Conservation (phyloP, 2,888 invertebrate species). For the Maniola hyperantus region DNA sequence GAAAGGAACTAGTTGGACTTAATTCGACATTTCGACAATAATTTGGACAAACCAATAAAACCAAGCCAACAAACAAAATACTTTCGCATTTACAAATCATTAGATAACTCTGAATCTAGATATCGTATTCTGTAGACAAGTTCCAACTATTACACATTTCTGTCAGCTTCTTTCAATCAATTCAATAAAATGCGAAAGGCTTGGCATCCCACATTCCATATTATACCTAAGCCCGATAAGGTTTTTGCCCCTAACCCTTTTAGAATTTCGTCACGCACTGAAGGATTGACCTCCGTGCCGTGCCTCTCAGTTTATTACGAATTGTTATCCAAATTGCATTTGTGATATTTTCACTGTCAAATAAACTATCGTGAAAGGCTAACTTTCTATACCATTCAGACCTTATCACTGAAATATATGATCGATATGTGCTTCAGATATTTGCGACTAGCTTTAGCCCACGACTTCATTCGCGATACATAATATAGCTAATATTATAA, state of each 20-base stretch:
- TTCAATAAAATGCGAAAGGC: neutral
- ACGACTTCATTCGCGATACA: too few relatives aligned
- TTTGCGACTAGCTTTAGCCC: too few relatives aligned
- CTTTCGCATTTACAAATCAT: too few relatives aligned
- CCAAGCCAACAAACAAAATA: too few relatives aligned
- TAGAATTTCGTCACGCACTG: slow-evolving; percentile 8
- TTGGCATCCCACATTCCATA: slow-evolving; percentile 1
- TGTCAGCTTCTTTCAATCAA: slow-evolving; percentile 10
- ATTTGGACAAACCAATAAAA: too few relatives aligned
- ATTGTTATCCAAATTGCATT: neutral
- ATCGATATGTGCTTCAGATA: too few relatives aligned
- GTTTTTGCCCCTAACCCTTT: slow-evolving; percentile 10
- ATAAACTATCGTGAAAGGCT: neutral
- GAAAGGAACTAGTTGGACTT: too few relatives aligned
- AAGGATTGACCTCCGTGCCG: slow-evolving; percentile 7
- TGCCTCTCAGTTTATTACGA: slow-evolving; percentile 4
- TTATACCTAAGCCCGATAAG: neutral
- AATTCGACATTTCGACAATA: too few relatives aligned
- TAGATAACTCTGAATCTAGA: neutral
- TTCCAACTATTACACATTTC: slow-evolving; percentile 1
- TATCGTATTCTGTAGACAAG: neutral
- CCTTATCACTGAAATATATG: too few relatives aligned
- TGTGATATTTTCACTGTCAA: neutral
- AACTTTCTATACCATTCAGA: neutral
- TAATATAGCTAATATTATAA: too few relatives aligned